Base-by-base conservation (phyloP, 2,797 vertebrate species). In the Sebastes hopkinsi region DNA sequence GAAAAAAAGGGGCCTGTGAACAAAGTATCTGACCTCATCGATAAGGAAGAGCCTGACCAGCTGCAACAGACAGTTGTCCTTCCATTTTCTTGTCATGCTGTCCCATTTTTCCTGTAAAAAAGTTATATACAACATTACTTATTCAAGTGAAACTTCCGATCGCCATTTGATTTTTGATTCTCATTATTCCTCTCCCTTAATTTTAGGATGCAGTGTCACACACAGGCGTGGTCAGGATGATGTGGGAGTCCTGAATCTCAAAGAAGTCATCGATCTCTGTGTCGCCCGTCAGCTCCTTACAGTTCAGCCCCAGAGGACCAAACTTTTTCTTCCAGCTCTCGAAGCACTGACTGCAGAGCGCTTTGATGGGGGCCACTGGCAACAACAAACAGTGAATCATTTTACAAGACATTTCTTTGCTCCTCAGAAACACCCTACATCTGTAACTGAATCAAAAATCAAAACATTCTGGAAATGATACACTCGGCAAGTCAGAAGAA, bases 321-420 rank as follows among this genome's bases (percentile, higher is more conserved):
- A 99, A 99, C 92, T 99, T 99, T 92, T 95, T 95, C 86, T 96
- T 98, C 99, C 99, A 99, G 90, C 96, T 97, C 90, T 97, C 97
- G 92, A 96, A 98, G 90, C 96, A 96, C 88, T 99, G 98, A 94
- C 97, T 97, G 93, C 99, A 99, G 11, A 99, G 94, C 86, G 98
- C 97, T 96, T 99, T 99, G 95, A 99, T 98, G 73, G 98, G 99
- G 82, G 99, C 98, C 97, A 99, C 99, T 99, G 85, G 75, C 34
- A 72, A 87, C 13, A 74, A 87, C 68, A 87, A 84, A 82, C 56
- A 84, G 72, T 1, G 23, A 71, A 32, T 72, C 42, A 69, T 70
- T 71, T 56, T 52, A 83, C 1, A 38, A 58, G 18, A 2, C 34
- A 29, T 1, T 4, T 22, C 22, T 61, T 54, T 77, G 27, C 67